Percentiles rank a stretch among this genome's conserved stretches.
phyloP scores from a whole-genome alignment of 2,888 invertebrate species.

The Rhogogaster chlorosoma region DNA sequence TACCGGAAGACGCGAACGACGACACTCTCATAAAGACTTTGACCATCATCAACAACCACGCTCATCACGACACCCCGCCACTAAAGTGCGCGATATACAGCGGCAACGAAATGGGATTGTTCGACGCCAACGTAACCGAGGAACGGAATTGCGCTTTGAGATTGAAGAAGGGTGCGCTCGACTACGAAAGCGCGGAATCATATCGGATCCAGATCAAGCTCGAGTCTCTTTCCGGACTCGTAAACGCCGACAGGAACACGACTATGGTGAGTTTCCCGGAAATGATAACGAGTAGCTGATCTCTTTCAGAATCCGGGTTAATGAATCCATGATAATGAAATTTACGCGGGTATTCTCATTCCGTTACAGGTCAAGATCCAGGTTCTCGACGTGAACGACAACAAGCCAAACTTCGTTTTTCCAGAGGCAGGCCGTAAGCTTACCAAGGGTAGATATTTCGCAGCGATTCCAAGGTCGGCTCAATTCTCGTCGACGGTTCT shows the following conservation, averaged over 20 bases:
- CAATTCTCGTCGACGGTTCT: conserved; percentile 88
- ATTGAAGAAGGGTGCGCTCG: conserved; percentile 85
- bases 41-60: conserved; percentile 87
- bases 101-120: conserved; percentile 88
- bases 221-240: conserved; percentile 89
- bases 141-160: conserved; percentile 91
- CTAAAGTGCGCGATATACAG: conserved; percentile 89
- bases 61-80: conserved; percentile 85
- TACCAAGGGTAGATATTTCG: conserved; percentile 87
- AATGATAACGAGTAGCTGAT: neutral
- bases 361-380: conserved; percentile 85
- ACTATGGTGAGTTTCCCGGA: conserved; percentile 78
- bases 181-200: conserved; percentile 88
- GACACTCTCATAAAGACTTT: conserved; percentile 85
- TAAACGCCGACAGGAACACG: conserved; percentile 87
- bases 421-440: conserved; percentile 81
- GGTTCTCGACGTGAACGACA: conserved; percentile 94
- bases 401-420: conserved; percentile 90
- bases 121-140: conserved; percentile 86
- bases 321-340: neutral
- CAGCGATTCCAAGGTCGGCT: conserved; percentile 87
- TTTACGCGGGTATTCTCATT: neutral
- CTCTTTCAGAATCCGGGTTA: neutral
- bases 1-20: conserved; percentile 87
- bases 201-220: conserved; percentile 89